These are phyloP conservation scores for Scaptomyza montana DNA, from an alignment of 1,140 invertebrate genomes.

Conservation along the genomic window DNA sequence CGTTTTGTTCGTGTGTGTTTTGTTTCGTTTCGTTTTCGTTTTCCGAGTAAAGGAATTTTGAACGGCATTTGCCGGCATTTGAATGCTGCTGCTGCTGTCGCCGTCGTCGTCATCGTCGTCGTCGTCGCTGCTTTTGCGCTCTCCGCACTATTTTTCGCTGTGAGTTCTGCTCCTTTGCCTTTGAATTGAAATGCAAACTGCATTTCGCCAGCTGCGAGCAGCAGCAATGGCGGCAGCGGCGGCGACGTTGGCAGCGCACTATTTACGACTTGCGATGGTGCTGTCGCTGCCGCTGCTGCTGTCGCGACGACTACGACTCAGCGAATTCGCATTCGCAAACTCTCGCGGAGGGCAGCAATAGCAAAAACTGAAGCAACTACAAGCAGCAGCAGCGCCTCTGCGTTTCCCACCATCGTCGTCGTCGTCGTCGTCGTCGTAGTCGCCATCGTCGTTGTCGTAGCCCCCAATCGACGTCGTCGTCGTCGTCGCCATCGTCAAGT, in stretches of 20 bases:
- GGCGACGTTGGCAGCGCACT: slow-evolving; percentile 55
- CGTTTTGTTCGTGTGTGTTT: slow-evolving; percentile 6
- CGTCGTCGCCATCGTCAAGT: slow-evolving; percentile 54
- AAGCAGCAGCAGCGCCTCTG: slow-evolving; percentile 38
- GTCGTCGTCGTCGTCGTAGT: slow-evolving; percentile 50
- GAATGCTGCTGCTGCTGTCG: slow-evolving; percentile 3
- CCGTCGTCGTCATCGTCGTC: slow-evolving; percentile 24
- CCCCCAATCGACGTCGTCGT: slow-evolving; percentile 17
- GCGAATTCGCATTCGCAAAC: slow-evolving; percentile 69
- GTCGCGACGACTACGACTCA: slow-evolving; percentile 59
- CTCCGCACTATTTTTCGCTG: slow-evolving; percentile 13
- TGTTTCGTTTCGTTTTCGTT: slow-evolving; percentile 52
- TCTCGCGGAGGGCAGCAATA: slow-evolving; percentile 29
- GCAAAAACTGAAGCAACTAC: slow-evolving; percentile 22
- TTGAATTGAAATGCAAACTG: slow-evolving; percentile 48
- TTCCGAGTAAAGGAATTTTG: slow-evolving; percentile 74
- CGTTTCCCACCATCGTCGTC: slow-evolving; percentile 15
- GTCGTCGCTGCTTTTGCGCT: slow-evolving; percentile 38
- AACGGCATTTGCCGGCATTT: slow-evolving; percentile 38
- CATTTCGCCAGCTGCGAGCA: slow-evolving; percentile 31
- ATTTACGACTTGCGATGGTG: slow-evolving; percentile 61
- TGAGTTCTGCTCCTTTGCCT: slow-evolving; percentile 41
- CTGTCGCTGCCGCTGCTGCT: slow-evolving; percentile 4
- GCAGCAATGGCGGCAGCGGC: slow-evolving; percentile 28
- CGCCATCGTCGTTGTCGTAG: slow-evolving; percentile 13